Base-by-base conservation (phyloP, 1,140 invertebrate genomes). In the Drosophila kurseongensis region DNA sequence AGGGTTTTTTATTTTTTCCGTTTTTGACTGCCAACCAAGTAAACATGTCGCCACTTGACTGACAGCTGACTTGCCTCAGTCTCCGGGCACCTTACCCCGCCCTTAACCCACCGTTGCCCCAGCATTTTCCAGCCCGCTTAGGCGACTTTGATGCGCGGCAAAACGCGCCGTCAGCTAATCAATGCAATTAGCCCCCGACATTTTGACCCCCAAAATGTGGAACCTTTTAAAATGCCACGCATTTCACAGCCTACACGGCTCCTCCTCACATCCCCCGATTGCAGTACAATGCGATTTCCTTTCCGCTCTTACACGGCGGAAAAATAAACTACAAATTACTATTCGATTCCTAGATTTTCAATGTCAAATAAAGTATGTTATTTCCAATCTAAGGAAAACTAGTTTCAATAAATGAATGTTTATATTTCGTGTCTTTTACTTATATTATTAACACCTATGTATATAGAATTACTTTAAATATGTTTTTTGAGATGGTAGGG, bases 41-140 rank as follows among this genome's bases (percentile, higher is more conserved):
- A 86, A 86, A 86, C 83, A 86, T 86, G 83, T 86, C 83, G 83
- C 84, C 83, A 79, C 84, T 86, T 86, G 83, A 86, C 79, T 88
- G 83, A 86, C 83, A 86, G 83, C 83, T 86, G 83, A 86, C 84
- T 86, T 56, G 75, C 65, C 75, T 62, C 80, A 60, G 32, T 63
- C 23, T 18, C 42, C 4, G 29, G 36, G 23, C 16, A 60, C 51
- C 51, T 54, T 54, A 54, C 40, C 36, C 38, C 16, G 40, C 14
- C 58, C 68, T 50, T 40, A 48, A 54, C 42, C 78, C 40, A 47
- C 35, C 8, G 42, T 5, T 13, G 23, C 12, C 4, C 40, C 58
- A 48, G 27, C 57, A 29, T 74, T 54, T 75, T 73, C 59, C 47
- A 44, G 51, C 23, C 48, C 35, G 36, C 35, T 36, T 48, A 36